phyloP scores from a whole-genome alignment of 2,888 invertebrate species.

The Hartigia nigra region DNA sequence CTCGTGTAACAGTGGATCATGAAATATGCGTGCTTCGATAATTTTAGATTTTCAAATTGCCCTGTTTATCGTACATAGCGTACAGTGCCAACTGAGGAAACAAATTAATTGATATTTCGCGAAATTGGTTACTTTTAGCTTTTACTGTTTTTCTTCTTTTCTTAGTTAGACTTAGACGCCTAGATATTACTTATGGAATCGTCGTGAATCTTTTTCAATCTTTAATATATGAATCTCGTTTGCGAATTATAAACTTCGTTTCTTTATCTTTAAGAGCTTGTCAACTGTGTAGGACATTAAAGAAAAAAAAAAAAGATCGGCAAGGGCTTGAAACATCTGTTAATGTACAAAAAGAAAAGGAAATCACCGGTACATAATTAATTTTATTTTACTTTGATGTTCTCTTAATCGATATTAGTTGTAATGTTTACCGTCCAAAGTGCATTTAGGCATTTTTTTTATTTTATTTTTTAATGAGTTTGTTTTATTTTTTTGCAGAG shows the following conservation, averaged over 20 bases:
- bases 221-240: neutral
- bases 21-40: neutral
- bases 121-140: neutral
- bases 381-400: slow-evolving; percentile 10
- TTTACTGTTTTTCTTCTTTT: neutral
- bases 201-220: neutral
- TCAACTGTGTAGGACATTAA: neutral
- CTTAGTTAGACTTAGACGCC: neutral
- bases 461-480: slow-evolving; percentile 29
- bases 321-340: neutral
- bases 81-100: neutral
- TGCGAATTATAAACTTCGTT: neutral
- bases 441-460: slow-evolving; percentile 52
- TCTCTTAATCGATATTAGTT: slow-evolving; percentile 52
- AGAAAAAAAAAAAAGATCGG: neutral
- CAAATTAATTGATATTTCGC: neutral
- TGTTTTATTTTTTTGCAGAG: slow-evolving; percentile 23
- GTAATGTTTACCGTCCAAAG: slow-evolving; percentile 62
- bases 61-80: neutral
- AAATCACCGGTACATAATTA: neutral
- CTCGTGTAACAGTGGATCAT: neutral
- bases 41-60: neutral
- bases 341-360: slow-evolving; percentile 1
- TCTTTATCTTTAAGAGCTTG: neutral
- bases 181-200: neutral